Conservation (phyloP, 2,797 vertebrate genomes). For the Synaphobranchus kaupii region DNA sequence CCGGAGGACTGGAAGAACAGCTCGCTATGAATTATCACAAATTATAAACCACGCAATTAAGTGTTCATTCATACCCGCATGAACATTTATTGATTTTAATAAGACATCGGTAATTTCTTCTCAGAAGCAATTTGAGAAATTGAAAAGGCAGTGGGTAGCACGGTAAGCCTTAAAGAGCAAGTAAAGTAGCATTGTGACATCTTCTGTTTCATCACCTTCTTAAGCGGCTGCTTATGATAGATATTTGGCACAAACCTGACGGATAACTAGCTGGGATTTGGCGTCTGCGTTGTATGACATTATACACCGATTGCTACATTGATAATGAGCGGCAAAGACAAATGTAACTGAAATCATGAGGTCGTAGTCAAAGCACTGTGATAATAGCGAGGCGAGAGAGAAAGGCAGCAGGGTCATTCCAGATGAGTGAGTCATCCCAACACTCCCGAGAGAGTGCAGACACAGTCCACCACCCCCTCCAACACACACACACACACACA, state of each 20-base stretch:
- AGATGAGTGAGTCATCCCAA: conserved; percentile 3
- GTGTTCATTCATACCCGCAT: neutral
- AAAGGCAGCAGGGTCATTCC: conserved; percentile 16
- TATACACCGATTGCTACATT: neutral
- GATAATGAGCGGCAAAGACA: neutral
- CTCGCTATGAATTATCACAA: neutral
- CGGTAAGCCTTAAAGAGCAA: neutral
- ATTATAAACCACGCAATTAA: neutral
- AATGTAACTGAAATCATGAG: neutral
- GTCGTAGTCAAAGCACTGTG: neutral
- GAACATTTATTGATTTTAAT: neutral
- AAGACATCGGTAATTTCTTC: neutral
- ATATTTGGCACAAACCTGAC: neutral
- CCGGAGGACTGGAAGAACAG: neutral
- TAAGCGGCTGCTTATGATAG: neutral
- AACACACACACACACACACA: neutral
- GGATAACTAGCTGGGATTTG: neutral
- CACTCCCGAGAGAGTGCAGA: neutral
- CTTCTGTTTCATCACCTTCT: neutral
- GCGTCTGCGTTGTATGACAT: neutral
- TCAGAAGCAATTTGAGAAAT: neutral
- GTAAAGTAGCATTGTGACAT: neutral
- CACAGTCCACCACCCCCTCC: neutral
- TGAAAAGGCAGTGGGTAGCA: neutral
- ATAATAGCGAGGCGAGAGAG: neutral